These are phyloP conservation scores for Drosophila leontia DNA, from an alignment of 1,140 invertebrate genomes.

Conservation along the genomic window DNA sequence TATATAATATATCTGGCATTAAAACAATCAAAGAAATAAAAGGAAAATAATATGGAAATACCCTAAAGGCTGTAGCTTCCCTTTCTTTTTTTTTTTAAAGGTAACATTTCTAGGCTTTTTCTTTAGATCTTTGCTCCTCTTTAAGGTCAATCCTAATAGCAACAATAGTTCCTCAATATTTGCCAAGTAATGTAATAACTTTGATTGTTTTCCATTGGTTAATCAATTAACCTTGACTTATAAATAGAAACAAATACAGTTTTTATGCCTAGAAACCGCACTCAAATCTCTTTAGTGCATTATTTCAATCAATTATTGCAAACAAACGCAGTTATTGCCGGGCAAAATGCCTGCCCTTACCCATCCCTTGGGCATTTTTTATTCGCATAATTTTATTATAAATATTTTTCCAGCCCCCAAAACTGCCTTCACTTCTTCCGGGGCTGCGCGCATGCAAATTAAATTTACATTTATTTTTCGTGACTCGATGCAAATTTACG, in stretches of 20 bases:
- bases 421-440: conserved; percentile 15
- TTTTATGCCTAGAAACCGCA: not conserved
- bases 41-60: too few relatives aligned
- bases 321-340: conserved; percentile 1
- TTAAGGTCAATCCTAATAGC: not conserved
- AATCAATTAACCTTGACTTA: not conserved
- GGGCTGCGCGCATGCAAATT: conserved; percentile 58
- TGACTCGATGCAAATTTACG: conserved; percentile 71
- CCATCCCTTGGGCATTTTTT: conserved; percentile 14
- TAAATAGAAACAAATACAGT: not conserved
- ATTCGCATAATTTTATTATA: conserved; percentile 74
- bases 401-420: conserved; percentile 36
- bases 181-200: too few relatives aligned
- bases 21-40: too few relatives aligned
- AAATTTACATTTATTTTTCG: conserved; percentile 76
- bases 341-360: not conserved
- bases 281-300: not conserved
- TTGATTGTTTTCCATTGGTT: not conserved
- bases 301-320: conserved; percentile 13
- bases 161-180: not conserved
- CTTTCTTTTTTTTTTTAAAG: not conserved
- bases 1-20: too few relatives aligned
- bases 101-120: not conserved
- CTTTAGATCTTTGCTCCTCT: not conserved
- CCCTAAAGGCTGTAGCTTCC: not conserved